Base-by-base conservation (phyloP, 92 coral and sea anemone genomes). In the Epizoanthus scotinus region DNA sequence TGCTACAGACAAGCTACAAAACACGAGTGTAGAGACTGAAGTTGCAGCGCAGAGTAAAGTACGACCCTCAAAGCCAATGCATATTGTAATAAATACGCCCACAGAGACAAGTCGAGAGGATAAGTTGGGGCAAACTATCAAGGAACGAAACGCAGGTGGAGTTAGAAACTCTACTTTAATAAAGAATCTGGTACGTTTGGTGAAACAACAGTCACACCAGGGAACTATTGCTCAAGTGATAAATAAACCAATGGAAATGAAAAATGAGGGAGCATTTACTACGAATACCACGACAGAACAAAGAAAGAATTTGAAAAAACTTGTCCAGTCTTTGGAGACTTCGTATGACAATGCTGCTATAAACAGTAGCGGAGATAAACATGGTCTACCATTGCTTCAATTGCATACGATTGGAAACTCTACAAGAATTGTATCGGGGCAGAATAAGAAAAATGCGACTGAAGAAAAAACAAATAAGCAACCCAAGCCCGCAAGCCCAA, bases 221-320 rank as follows among this genome's bases (percentile, higher is more conserved):
- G 66, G 22, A 20, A 0, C 31, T 56, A 10, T 22, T 14, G 21
- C 40, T 63, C 81, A 75, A 1, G 34, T 2, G 31, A n/a, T 74
- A 6, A 60, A 56, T 22, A 74, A 57, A 34, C 79, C 36, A 75
- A 19, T 67, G 3, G 47, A 38, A 58, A 22, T 5, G 15, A 40
- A 19, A 14, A 6, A n/a, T 24, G 19, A 12, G 38, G 52, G 24
- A 28, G 49, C 9, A n/a, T 3, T 55, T 20, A 75, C n/a, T 15
- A 22, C 8, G 18, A 13, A 8, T 18, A 18, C 61, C 38, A 13
- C 81, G 7, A 53, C 69, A n/a, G 81, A 75, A 26, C 56, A 58
- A 56, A 67, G 38, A 40, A 75, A 42, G 18, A 59, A 60, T 38
- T 38, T 75, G 59, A n/a, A 59, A 60, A 63, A 75, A n/a, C 68